phyloP scores from a whole-genome alignment of 2,888 invertebrate genomes.

The Eupelmus urozonus region DNA sequence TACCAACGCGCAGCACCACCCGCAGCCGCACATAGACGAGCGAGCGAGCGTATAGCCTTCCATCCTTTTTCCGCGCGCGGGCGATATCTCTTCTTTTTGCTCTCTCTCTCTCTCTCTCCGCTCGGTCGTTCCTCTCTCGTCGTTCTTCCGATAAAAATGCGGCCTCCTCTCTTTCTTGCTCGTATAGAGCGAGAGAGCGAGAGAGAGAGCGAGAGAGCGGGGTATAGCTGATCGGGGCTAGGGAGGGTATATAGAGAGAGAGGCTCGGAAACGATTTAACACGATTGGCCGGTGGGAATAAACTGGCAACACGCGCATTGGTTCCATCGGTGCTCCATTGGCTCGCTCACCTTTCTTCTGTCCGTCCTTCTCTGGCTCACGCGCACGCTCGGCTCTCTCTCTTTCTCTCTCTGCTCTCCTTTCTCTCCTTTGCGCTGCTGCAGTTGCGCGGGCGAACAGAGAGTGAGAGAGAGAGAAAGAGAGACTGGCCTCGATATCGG shows the following conservation, averaged over 20 bases:
- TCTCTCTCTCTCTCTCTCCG: not conserved
- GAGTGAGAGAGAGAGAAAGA: too few species aligned
- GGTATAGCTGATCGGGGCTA: too few species aligned
- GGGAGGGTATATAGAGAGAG: too few species aligned
- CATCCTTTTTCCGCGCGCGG: not conserved
- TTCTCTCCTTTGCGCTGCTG: constrained; percentile 54
- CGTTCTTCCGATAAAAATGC: constrained; percentile 65
- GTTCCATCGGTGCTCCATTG: constrained; percentile 77
- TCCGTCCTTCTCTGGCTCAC: constrained; percentile 57
- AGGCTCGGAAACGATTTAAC: constrained; percentile 74
- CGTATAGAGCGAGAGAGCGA: constrained; percentile 9
- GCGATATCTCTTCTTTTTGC: not conserved
- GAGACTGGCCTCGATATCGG: constrained; percentile 63
- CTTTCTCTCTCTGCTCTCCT: constrained; percentile 50
- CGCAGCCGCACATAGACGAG: not conserved
- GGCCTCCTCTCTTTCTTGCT: constrained; percentile 36
- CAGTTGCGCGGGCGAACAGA: constrained; percentile 57
- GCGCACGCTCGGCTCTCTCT: constrained; percentile 10
- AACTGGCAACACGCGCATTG: constrained; percentile 76
- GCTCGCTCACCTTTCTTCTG: constrained; percentile 66
- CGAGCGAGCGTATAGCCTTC: not conserved
- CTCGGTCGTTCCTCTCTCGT: not conserved
- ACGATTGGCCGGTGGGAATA: constrained; percentile 76
- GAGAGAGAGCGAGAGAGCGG: constrained; percentile 47
- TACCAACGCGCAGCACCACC: not conserved